Base-by-base conservation (phyloP, 2,888 invertebrate species). In the Sinopyrophorus schimmeli region DNA sequence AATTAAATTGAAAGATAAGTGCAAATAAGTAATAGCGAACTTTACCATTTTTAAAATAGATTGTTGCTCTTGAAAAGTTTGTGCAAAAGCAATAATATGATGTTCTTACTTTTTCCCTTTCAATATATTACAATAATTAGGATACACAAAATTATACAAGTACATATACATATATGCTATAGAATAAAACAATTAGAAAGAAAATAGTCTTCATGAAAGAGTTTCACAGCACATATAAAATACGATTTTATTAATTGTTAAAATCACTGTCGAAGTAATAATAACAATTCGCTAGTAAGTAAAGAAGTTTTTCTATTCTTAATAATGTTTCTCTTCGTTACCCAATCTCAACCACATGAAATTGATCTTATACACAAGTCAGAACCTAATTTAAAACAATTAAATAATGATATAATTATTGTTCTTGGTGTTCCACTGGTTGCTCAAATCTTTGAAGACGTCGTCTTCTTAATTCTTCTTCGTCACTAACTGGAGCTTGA, bases 401-500 rank as follows among this genome's bases (percentile, higher is more conserved):
- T 7, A 20, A 7, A 6, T 20, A 20, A 20, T 20, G 7, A 6
- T 20, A 20, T 6, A 18, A 6, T 31, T 16, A 9, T 35, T 41
- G 38, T 28, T 44, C 21, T 26, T 39, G 28, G 20, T 40, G 40
- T 26, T 51, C 51, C 11, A 41, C 35, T 6, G 46, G 16, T 42
- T 64, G 63, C 32, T 68, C 58, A 55, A 88, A 89, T 75, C 86
- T 87, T 74, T 86, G 83, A 71, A 90, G 77, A 73, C 89, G 81
- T 69, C 88, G 80, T 75, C 85, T 82, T 71, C 89, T 79, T 44
- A 89, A 76, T 68, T 89, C 87, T 64, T 81, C 82, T 20, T 84
- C 78, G 50, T 80, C 77, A 23, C 58, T 51, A 37, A 47, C 5
- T 10, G 50, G 18, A 9, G 30, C 39, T 28, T 31, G 20, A 23